Percentiles rank a stretch among this genome's conserved stretches.
Conservation (phyloP, 2,888 invertebrate genomes). For the Caradrina kadenii region DNA sequence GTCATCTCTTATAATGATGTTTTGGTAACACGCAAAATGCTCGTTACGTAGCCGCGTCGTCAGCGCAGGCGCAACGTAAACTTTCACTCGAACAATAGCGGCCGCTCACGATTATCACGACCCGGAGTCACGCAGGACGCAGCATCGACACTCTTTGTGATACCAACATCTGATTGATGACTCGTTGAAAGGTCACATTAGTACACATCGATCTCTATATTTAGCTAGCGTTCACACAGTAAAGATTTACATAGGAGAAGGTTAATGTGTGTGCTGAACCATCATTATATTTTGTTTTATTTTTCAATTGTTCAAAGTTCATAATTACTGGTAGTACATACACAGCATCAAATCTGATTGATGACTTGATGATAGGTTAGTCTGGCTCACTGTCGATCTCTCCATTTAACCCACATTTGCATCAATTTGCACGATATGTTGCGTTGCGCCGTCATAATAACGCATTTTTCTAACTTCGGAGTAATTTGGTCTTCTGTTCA, state of each 20-base stretch:
- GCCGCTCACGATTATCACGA: constrained; percentile 75
- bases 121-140: constrained; percentile 81
- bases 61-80: constrained; percentile 76
- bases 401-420: constrained; percentile 44
- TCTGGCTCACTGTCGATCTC: constrained; percentile 32
- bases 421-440: constrained; percentile 30
- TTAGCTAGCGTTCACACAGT: constrained; percentile 20
- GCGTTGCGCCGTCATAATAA: constrained; percentile 3
- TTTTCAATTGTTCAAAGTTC: constrained; percentile 21
- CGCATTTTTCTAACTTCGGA: not conserved
- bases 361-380: constrained; percentile 37
- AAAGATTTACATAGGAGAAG: not conserved
- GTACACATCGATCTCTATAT: constrained; percentile 43
- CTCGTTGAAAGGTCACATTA: constrained; percentile 72
- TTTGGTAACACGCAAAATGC: constrained; percentile 84
- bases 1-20: constrained; percentile 64
- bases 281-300: constrained; percentile 21
- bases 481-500: not conserved
- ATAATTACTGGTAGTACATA: constrained; percentile 12
- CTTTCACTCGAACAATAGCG: constrained; percentile 88
- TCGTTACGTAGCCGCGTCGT: constrained; percentile 57
- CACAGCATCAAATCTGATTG: constrained; percentile 26
- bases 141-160: constrained; percentile 65
- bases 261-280: constrained; percentile 5
- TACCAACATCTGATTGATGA: constrained; percentile 73